phyloP scores from a whole-genome alignment of 2,797 vertebrate species.

The Taeniopygia guttata region DNA sequence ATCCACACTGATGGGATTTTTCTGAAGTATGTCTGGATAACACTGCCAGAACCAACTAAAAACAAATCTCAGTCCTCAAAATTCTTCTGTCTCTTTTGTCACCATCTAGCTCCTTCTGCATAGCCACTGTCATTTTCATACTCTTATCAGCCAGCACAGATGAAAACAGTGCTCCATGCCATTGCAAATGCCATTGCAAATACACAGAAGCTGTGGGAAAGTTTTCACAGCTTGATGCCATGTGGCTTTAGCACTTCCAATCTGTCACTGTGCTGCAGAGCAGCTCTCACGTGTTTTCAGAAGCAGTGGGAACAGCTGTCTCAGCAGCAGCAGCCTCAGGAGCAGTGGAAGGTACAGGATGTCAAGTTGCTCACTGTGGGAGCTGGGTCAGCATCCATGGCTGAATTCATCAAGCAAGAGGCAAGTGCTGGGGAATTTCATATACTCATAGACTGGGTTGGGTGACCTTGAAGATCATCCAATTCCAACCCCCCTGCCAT shows the following conservation, averaged over 20 bases:
- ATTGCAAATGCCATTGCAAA: conserved; percentile 19
- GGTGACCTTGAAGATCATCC: background rate
- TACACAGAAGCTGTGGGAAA: conserved; percentile 20
- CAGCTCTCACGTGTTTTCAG: background rate
- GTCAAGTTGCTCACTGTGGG: background rate
- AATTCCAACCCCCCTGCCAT: background rate
- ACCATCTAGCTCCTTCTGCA: background rate
- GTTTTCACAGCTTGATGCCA: conserved; percentile 29
- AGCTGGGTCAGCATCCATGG: background rate
- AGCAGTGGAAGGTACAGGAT: background rate
- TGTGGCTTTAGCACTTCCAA: conserved; percentile 25
- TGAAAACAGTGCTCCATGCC: background rate
- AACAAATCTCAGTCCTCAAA: background rate
- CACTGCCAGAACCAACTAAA: background rate
- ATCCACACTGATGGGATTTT: background rate
- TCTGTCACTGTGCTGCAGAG: background rate
- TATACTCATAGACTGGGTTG: background rate
- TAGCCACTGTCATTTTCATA: background rate
- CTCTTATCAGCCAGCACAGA: background rate
- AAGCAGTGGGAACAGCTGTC: background rate
- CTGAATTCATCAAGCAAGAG: background rate
- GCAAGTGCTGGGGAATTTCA: background rate
- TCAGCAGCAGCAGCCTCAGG: background rate
- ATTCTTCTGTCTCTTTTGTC: background rate
- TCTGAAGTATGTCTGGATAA: background rate